Conservation (phyloP, 2,113 vertebrate genomes). For the Epinephelus lanceolatus region DNA sequence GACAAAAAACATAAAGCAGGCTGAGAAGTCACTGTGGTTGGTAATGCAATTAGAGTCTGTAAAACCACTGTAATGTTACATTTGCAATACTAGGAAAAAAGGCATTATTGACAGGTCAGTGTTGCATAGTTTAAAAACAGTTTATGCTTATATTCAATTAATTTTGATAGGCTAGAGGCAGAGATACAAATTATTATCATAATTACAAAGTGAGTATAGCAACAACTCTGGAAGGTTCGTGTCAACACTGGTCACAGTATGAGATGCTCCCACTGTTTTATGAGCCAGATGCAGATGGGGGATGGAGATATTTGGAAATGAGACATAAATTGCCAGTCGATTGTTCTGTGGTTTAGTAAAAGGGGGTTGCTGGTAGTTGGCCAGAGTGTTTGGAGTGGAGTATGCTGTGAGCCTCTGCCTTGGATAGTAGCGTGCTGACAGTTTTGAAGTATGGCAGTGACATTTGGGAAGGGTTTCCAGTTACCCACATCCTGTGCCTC, state of each 20-base stretch:
- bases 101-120: neutral
- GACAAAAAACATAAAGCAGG: neutral
- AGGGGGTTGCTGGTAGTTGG: conserved; percentile 35
- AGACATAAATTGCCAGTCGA: conserved; percentile 32
- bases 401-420: conserved; percentile 53
- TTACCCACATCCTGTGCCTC: conserved; percentile 72
- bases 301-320: conserved; percentile 43
- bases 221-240: neutral
- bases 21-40: neutral
- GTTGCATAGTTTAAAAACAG: neutral
- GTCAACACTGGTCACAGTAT: neutral
- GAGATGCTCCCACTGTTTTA: conserved; percentile 6
- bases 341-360: conserved; percentile 59
- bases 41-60: neutral
- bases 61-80: neutral
- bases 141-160: neutral
- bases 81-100: neutral
- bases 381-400: conserved; percentile 44
- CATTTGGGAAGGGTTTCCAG: conserved; percentile 80
- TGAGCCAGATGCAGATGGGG: conserved; percentile 1
- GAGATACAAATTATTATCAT: neutral
- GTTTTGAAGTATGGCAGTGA: conserved; percentile 76
- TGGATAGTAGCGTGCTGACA: conserved; percentile 74
- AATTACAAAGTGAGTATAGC: neutral
- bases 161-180: neutral